Evolutionary conservation across 2,797 vertebrate species (phyloP), one percentile per base, ranked within the genome.

Genomic region (Silurus aristotelis): DNA sequence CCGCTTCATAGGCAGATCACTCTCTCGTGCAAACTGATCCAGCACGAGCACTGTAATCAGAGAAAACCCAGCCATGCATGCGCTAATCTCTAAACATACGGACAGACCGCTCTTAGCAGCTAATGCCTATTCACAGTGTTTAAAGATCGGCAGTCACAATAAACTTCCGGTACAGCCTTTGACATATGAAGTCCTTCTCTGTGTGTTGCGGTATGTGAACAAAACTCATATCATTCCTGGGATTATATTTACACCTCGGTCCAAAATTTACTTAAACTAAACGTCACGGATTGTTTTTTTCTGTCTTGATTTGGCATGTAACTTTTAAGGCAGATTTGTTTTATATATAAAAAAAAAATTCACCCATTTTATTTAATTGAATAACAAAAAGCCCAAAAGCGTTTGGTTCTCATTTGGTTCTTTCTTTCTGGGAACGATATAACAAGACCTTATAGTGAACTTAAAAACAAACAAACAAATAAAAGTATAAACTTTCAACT

Each of bases 111-210:
- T 13, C 1, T 0, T 0, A 10, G 5, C 20, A 12, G 43, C 2
- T 66, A 2, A 56, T 15, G 15, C 46, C 58, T 38, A 10, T 66
- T 6, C 46, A 1, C 22, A 55, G 17, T 72, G 46, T 64, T 7
- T 64, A 80, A 20, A 72, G 8, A 72, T 85, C 77, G 72, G 84
- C 76, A 43, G 19, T 22, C 22, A 9, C 2, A 80, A 6, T 73
- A 0, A 20, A 55, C 68, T 31, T 55, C 77, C 63, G 13, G n/a
- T 27, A 46, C 17, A 52, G 46, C 17, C 10, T 72, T 38, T 85
- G 38, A 85, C 61, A 56, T 70, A 61, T 38, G 56, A 48, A n/a
- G 1, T 79, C 27, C 19, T 17, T 9, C 27, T 55, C 73, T 60
- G 13, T 20, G 17, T 58, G n/a, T 12, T 31, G 15, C 15, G 3